Percentiles rank a stretch among this genome's conserved stretches.
Conservation (phyloP, 2,797 vertebrate species). For the Chromobotia macracanthus region DNA sequence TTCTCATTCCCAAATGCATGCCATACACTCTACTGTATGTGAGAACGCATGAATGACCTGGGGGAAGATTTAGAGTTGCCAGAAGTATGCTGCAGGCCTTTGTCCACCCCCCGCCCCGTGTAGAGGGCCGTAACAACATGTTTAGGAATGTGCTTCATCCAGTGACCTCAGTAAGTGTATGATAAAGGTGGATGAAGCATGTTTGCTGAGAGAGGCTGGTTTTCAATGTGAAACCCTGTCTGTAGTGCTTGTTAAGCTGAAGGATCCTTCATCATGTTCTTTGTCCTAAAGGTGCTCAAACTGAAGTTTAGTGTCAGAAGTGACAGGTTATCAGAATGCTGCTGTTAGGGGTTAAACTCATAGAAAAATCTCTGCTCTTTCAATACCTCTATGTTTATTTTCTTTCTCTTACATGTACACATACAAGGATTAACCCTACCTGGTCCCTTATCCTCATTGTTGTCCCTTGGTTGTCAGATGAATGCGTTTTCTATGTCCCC, state of each 20-base stretch:
- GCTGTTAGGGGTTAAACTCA: constrained; percentile 55
- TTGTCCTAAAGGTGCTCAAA: constrained; percentile 56
- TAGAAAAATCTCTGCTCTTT: constrained; percentile 23
- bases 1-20: constrained; percentile 63
- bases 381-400: constrained; percentile 13
- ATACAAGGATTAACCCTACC: background rate
- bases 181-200: constrained; percentile 52
- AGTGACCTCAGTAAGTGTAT: background rate
- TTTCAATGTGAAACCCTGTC: constrained; percentile 65
- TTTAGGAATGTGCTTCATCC: constrained; percentile 47
- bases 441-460: background rate
- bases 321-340: constrained; percentile 62
- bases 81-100: constrained; percentile 63
- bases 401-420: constrained; percentile 1
- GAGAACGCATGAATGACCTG: constrained; percentile 65
- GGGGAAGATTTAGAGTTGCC: constrained; percentile 66
- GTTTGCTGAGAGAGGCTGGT: constrained; percentile 66
- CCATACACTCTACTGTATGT: constrained; percentile 60
- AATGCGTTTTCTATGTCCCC: constrained; percentile 38
- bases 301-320: constrained; percentile 63
- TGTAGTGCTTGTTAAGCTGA: constrained; percentile 54
- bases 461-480: background rate
- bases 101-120: constrained; percentile 44
- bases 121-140: constrained; percentile 45
- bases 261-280: constrained; percentile 64